Conservation (phyloP, 2,888 invertebrate genomes). For the Lysandra coridon region DNA sequence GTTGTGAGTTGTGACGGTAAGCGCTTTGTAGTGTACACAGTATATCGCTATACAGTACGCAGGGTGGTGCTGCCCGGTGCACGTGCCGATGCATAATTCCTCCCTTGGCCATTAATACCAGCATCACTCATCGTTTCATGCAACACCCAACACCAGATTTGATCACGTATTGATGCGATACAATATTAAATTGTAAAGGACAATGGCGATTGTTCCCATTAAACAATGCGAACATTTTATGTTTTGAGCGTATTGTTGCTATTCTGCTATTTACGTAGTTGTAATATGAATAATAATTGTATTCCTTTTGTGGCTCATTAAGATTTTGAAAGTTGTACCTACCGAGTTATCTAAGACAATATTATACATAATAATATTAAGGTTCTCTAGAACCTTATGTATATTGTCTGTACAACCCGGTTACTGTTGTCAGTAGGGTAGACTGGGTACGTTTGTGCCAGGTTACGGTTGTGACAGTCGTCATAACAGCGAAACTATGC, state of each 20-base stretch:
- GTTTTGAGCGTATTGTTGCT: background rate
- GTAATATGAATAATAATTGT: background rate
- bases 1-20: background rate
- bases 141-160: constrained; percentile 35
- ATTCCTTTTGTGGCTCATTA: background rate
- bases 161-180: constrained; percentile 35
- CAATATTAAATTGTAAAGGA: constrained; percentile 36
- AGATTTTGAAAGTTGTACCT: too few relatives aligned
- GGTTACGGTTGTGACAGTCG: too few relatives aligned
- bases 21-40: background rate
- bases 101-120: constrained; percentile 76
- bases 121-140: constrained; percentile 52
- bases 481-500: too few relatives aligned
- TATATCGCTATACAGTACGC: constrained; percentile 57
- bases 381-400: too few relatives aligned
- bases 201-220: background rate
- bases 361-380: too few relatives aligned
- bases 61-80: constrained; percentile 63
- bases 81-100: constrained; percentile 79
- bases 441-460: too few relatives aligned
- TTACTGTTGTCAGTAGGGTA: too few relatives aligned
- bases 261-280: background rate
- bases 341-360: too few relatives aligned
- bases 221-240: background rate
- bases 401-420: too few relatives aligned